phyloP scores from a whole-genome alignment of 1,140 invertebrate genomes.

The Homalodisca vitripennis region DNA sequence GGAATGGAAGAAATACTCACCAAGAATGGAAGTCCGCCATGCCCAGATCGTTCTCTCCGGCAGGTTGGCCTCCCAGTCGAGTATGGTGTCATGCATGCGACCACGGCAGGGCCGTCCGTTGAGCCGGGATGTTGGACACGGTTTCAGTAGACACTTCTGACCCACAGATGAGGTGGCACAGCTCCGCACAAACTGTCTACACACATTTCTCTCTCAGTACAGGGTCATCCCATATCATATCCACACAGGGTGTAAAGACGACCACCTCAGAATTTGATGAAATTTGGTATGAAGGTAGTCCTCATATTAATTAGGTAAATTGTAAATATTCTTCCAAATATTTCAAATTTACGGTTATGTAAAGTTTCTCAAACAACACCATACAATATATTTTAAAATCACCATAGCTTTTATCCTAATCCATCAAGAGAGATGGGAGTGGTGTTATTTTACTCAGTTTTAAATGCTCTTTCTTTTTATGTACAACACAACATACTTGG shows the following conservation, averaged over 20 bases:
- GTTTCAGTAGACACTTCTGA: conserved; percentile 78
- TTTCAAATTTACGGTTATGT: too few species aligned
- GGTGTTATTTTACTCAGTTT: too few species aligned
- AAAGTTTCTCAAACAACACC: too few species aligned
- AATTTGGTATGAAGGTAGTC: neutral
- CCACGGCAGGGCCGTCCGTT: conserved; percentile 77
- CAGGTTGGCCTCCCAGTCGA: conserved; percentile 98
- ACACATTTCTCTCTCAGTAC: conserved; percentile 35
- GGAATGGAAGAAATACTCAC: conserved; percentile 57
- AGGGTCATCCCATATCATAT: neutral
- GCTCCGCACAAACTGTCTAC: conserved; percentile 79
- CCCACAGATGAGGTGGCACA: conserved; percentile 85
- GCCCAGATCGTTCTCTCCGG: conserved; percentile 87
- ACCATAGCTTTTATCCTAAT: too few species aligned
- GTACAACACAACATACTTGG: too few species aligned
- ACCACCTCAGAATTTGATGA: too few species aligned
- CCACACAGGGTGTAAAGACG: neutral
- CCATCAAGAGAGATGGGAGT: too few species aligned
- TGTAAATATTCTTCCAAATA: too few species aligned
- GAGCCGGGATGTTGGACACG: conserved; percentile 62
- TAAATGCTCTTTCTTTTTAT: too few species aligned
- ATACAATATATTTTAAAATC: too few species aligned
- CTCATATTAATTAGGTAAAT: neutral
- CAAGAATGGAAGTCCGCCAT: conserved; percentile 85
- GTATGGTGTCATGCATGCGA: conserved; percentile 83